phyloP scores from a whole-genome alignment of 2,888 invertebrate species.

The Pseudolycoriella hygida region DNA sequence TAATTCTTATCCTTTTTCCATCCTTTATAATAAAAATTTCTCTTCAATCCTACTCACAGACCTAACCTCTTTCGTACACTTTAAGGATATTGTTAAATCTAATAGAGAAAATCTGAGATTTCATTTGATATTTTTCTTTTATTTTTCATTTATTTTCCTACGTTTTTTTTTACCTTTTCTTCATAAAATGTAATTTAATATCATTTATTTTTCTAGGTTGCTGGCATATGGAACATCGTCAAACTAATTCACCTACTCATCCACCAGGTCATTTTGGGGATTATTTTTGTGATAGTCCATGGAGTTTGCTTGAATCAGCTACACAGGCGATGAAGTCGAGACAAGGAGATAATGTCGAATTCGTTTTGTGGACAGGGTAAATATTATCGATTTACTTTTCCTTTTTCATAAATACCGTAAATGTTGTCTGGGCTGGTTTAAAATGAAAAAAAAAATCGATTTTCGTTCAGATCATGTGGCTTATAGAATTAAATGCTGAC shows the following conservation, averaged over 20 bases:
- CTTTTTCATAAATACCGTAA: background rate
- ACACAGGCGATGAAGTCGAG: slow-evolving; percentile 71
- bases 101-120: background rate
- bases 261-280: slow-evolving; percentile 57
- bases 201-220: slow-evolving; percentile 30
- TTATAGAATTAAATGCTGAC: no score
- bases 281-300: slow-evolving; percentile 77
- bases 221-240: slow-evolving; percentile 41
- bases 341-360: slow-evolving; percentile 75
- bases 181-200: slow-evolving; percentile 1
- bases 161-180: background rate
- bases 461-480: no score
- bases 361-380: slow-evolving; percentile 90
- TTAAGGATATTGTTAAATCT: no score
- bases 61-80: no score
- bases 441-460: no score
- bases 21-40: no score
- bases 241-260: slow-evolving; percentile 36
- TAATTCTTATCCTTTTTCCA: no score
- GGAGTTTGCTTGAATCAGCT: slow-evolving; percentile 75
- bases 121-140: background rate
- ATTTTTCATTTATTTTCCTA: background rate
- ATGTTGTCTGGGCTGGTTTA: background rate
- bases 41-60: no score
- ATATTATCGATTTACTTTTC: slow-evolving; percentile 6